Base-by-base conservation (phyloP, 2,113 vertebrate genomes). In the Nerophis lumbriciformis region DNA sequence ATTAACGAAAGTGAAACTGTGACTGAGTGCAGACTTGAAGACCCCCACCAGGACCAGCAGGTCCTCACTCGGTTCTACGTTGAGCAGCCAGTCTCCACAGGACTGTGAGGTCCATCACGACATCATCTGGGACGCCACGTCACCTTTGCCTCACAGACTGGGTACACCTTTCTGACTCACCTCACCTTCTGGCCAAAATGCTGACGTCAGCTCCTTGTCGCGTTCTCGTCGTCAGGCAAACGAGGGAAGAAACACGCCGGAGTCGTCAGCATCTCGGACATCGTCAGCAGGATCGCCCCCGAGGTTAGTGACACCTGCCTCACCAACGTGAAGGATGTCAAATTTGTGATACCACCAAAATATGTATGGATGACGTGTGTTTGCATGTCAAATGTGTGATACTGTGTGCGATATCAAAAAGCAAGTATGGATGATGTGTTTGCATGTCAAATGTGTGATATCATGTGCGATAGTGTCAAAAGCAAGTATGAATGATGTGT, bases 231-330 rank as follows among this genome's bases (percentile, higher is more conserved):
- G 64, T 7, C 70, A 97, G 95, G 88, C 61, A 91, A 63, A 86
- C 80, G 83, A 77, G 90, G 83, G 15, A 87, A 51, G 74, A 92
- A 85, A 21, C 67, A 56, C 21, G 48, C 72, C 0, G 67, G 80
- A 0, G 48, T 51, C 1, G 92, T 93, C 70, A 89, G 94, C 73
- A 96, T 99, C 80, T 93, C 94, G 0, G 94, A 97, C 67, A 94
- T 98, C 52, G 96, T 96, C 61, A 94, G 87, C 83, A 89, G 95
- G 36, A 99, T 99, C 59, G 95, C 95, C 77, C 96, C 96, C 36
- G 91, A 94, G 94, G 96, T 99, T 90, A 82, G 54, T 19, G 2
- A n/a, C 5, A 19, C 12, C 15, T 19, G 14, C n/a, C 10, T 28
- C 28, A 28, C 28, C 28, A 4, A 28, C 28, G 3, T 28, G 28